Base-by-base conservation (phyloP, 2,113 vertebrate genomes). In the Cebus imitator region DNA sequence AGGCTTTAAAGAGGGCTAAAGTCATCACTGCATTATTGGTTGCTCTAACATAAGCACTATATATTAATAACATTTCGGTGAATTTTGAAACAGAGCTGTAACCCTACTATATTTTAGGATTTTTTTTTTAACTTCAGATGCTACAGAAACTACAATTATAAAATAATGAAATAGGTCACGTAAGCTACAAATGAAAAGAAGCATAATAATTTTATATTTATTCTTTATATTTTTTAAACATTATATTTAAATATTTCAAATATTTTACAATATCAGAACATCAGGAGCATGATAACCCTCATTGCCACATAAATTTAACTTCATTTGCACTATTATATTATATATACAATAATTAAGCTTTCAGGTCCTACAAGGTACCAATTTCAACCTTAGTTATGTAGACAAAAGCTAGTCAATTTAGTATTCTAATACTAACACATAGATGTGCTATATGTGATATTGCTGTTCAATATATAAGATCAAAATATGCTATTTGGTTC, bases 161-260 rank as follows among this genome's bases (percentile, higher is more conserved):
- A 94, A 88, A 91, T 80, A 94, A 83, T 90, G 48, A 89, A 92
- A 96, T 21, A 55, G 48, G 37, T 80, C 73, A 97, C n/a, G 85
- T 27, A 96, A 92, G 40, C 40, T 80, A 72, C 5, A 96, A 11
- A 82, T 90, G 45, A 91, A 95, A 96, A 86, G 37, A 76, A 80
- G 20, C 55, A 91, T 48, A 81, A 45, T 72, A 87, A 84, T 70
- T 88, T 93, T 72, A 88, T 78, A 91, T 86, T 96, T 90, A 87
- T 6, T 83, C 27, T 91, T 92, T 40, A 75, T 66, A 78, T 89
- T 92, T 96, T 93, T 89, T 57, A 80, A 95, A 87, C 11, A 76
- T 40, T 83, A 48, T 66, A 90, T 52, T 94, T 82, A 95, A 80
- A 50, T 70, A 90, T 91, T 66, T 92, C 72, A 66, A 40, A 48